Evolutionary conservation across 2,113 vertebrate genomes (phyloP), one percentile per base, ranked within the genome.

Genomic region (Poeciliopsis turrubarensis): DNA sequence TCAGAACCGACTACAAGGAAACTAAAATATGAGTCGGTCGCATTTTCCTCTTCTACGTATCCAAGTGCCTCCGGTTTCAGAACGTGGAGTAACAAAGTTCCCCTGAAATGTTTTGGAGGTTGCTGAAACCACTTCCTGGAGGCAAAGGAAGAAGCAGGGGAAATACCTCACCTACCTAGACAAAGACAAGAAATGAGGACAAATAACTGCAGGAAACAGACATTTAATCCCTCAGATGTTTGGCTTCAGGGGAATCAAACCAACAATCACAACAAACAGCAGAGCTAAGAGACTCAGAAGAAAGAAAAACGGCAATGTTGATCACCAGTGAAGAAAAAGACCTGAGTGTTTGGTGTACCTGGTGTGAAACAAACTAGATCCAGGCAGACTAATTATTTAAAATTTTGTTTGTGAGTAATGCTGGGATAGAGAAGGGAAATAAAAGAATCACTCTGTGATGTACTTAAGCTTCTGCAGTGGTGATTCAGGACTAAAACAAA

Each of bases 1-100:
- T 95, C 75, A 90, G 75, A 85, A 41, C 72, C 0, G 78, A 92
- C 12, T 82, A 81, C 57, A 89, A 88, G 62, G 89, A 92, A 63
- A 86, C 70, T 8, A 86, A 89, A 65, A 83, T 87, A 30, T 91
- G 89, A 92, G 60, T 8, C 25, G 31, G 60, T 41, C 39, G 14
- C 39, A 41, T 41, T 41, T 41, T 41, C 14, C 13, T 29, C 6
- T 62, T 12, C 13, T 9, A 29, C 4, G 3, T 8, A n/a, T 60
- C 57, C 39, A 41, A 41, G 3, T 62, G 13, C 60, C 60, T 62
- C 60, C 47, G 25, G 5, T 19, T 25, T 54, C 47, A 63, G 29
- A 1, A 63, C n/a, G 31, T 27, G 13, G 29, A 9, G 4, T 25
- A 65, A 34, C 4, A 12, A n/a, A n/a, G 32, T 65, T 25, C 31